Evolutionary conservation across 2,113 vertebrate genomes (phyloP), one percentile per base, ranked within the genome.

Genomic region (Seriola aureovittata): DNA sequence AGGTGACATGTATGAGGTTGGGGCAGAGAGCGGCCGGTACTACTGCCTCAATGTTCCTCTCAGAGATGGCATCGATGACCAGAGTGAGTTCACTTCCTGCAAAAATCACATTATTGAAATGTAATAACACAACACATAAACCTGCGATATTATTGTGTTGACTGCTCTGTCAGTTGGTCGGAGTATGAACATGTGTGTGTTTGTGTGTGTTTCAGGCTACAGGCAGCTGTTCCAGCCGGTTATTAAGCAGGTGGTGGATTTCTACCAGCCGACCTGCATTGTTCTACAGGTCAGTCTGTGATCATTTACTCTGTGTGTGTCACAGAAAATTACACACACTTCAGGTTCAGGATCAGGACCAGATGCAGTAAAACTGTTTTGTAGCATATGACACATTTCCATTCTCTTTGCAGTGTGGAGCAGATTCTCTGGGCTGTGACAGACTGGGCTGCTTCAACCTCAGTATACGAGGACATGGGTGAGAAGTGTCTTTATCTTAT

Each of bases 1-100:
- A 99, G 98, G 98, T 89, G 98, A 99, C 93, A 99, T 99, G 98
- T 99, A 99, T 13, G 98, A 99, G 91, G 97, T 99, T 0, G 98
- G 98, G 2, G 98, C 98, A 11, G 98, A 99, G 90, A 99, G 98
- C 1, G 98, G 98, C 0, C 97, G 98, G 2, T 99, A 99, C 84
- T 99, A 99, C 91, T 99, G 98, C 75, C 96, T 99, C 67, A 99
- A 99, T 0, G 98, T 99, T 65, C 98, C 98, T 8, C 95, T 99
- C 0, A 94, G 98, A 42, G 98, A 99, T 13, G 98, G 98, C 75
- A 99, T 99, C 3, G 98, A 99, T 81, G 98, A 99, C 92, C 98
- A 99, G 88, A 99, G 98, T 98, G 88, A 95, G 95, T 85, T n/a
- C 23, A 44, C 36, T 16, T 52, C 34, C 46, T 44, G 16, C n/a